Percentiles rank a stretch among this genome's conserved stretches.
phyloP scores from a whole-genome alignment of 2,797 vertebrate genomes.

The Sebastes glaucus region DNA sequence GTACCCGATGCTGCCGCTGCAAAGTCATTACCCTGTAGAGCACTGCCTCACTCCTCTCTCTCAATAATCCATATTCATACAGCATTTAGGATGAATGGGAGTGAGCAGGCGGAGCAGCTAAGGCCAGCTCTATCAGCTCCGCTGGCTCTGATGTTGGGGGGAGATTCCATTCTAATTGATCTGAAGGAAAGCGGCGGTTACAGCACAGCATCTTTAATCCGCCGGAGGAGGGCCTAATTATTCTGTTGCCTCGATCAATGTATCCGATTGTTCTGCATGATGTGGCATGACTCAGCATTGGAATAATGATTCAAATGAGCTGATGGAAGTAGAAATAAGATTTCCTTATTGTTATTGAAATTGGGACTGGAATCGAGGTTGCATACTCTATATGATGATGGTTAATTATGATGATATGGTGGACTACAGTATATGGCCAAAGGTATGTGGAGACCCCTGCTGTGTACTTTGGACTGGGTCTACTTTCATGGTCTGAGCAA shows the following conservation, averaged over 20 bases:
- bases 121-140: constrained; percentile 16
- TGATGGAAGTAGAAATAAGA: constrained; percentile 24
- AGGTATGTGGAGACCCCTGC: not conserved
- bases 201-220: constrained; percentile 30
- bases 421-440: not conserved
- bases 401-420: constrained; percentile 2
- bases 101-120: constrained; percentile 4
- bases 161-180: constrained; percentile 41
- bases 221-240: constrained; percentile 41
- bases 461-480: not conserved
- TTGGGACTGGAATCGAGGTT: not conserved
- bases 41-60: not conserved
- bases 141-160: constrained; percentile 30
- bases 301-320: constrained; percentile 36
- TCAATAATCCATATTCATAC: constrained; percentile 56
- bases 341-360: constrained; percentile 9
- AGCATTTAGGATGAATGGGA: constrained; percentile 31
- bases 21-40: constrained; percentile 30
- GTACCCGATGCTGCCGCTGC: constrained; percentile 20
- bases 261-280: constrained; percentile 46
- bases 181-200: constrained; percentile 19
- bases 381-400: not conserved
- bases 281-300: constrained; percentile 18
- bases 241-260: constrained; percentile 50
- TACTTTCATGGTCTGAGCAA: not conserved